These are phyloP conservation scores for Phallusia fumigata DNA, from an alignment of 23 tunicate genomes.

Conservation along the genomic window DNA sequence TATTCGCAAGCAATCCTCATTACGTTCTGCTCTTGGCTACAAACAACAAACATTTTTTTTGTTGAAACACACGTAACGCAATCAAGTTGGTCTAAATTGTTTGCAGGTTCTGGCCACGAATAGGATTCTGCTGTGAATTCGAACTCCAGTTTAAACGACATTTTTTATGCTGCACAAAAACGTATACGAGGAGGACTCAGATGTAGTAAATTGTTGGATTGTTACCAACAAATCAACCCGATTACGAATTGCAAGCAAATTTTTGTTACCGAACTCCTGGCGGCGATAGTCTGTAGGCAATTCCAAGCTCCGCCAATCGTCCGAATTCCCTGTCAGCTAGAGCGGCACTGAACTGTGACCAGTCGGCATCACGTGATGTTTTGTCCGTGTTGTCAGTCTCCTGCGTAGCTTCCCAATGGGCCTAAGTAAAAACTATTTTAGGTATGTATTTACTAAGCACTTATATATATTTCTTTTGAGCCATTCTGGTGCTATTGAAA, in stretches of 20 bases:
- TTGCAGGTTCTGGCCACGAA: too few relatives aligned
- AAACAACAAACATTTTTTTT: not conserved
- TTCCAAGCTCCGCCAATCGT: constrained; percentile 28
- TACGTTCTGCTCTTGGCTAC: not conserved
- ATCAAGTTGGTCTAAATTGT: too few relatives aligned
- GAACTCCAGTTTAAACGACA: too few relatives aligned
- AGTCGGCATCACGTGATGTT: constrained; percentile 29
- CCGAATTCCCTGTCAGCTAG: constrained; percentile 40
- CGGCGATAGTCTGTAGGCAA: constrained; percentile 49
- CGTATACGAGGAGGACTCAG: too few relatives aligned
- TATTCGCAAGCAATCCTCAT: not conserved
- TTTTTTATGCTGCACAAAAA: too few relatives aligned
- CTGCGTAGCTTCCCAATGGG: constrained; percentile 31
- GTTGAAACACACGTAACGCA: too few relatives aligned
- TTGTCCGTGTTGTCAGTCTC: not conserved
- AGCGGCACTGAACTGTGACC: constrained; percentile 46
- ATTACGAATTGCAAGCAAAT: not conserved
- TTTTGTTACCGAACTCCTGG: constrained; percentile 39
- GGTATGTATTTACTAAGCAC: too few relatives aligned
- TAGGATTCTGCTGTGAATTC: too few relatives aligned
- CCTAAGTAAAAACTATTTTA: constrained; percentile 16
- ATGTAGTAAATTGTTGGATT: too few relatives aligned
- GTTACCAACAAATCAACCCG: too few relatives aligned
- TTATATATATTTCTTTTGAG: too few relatives aligned
- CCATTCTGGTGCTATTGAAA: too few relatives aligned